Evolutionary conservation across 2,797 vertebrate species (phyloP), one percentile per base, ranked within the genome.

Genomic region (Sphenodon punctatus): DNA sequence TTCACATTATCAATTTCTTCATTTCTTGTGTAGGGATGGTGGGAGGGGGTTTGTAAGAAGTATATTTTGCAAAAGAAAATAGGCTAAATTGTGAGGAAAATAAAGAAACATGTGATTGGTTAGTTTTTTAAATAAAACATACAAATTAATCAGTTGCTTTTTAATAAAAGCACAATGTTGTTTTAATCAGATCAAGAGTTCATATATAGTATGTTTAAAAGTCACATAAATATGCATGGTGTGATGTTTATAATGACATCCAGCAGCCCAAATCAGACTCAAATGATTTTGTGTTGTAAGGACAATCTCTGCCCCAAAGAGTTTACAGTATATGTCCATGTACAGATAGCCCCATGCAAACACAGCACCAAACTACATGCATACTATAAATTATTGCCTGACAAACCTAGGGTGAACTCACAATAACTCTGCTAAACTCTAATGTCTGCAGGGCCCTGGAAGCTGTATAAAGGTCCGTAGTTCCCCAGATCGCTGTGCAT

Each of bases 1-100:
- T 91, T 94, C 93, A 89, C 93, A 93, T 94, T 95, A 95, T 94
- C 79, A 89, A 76, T 91, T 89, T 85, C 93, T 93, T 93, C 87
- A 86, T 84, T 74, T 90, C 83, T 67, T 70, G 38, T 80, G 85
- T 73, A 79, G 78, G 86, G 92, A 93, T 88, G 75, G 42, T 67
- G 58, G 17, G 48, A 43, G 67, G 67, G 88, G 77, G 88, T 75
- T 43, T 80, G 67, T 89, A 85, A 86, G 42, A 89, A 91, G 91
- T 72, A 76, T 85, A 88, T 87, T 92, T 89, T 91, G 59, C 76
- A 79, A 77, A 84, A 86, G 85, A 91, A 92, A 92, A 88, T 32
- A n/a, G 45, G 82, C 75, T 67, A 61, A 80, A 90, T 94, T 75
- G 84, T 71, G 51, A 73, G 51, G 46, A 10, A 80, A 93, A 92